Base-by-base conservation (phyloP, 2,797 vertebrate species). In the Margarornis squamiger region DNA sequence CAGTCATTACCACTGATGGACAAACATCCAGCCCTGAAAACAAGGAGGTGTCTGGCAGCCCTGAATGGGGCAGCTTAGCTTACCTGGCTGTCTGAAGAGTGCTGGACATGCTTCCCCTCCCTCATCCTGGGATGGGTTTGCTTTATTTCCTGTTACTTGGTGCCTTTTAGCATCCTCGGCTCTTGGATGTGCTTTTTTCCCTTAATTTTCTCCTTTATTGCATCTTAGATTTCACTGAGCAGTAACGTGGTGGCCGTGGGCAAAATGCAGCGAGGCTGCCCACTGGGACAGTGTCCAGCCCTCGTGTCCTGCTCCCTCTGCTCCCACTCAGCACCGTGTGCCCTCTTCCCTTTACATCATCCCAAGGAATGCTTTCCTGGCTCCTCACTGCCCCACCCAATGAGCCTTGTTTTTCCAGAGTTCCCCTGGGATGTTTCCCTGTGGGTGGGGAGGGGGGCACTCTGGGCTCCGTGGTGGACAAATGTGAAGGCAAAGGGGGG, bases 141-240 rank as follows among this genome's bases (percentile, higher is more conserved):
- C 20, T 70, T 76, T 46, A 0, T 43, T 24, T 3, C 51, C 26
- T 43, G 2, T 63, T 54, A 38, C 10, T 32, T 63, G 18, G 4
- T 63, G 57, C 20, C 48, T 84, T 78, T 76, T 24, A 62, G 66
- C 88, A 45, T 48, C 27, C 41, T 85, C 34, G 57, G 26, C 27
- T 71, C 72, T 65, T 51, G n/a, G 38, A 26, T 0, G 0, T 83
- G 72, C 16, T 51, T 81, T 57, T 52, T 29, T 4, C 0, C 0
- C 10, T 8, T 24, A 10, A 4, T 39, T 29, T 9, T 8, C 4
- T 14, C 14, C 9, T 15, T 0, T 2, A 14, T 79, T 41, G 9
- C 39, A 58, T 67, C 58, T 84, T 36, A 7, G 41, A 11, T 84
- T 58, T 81, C 61, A 61, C 30, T 86, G n/a, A 30, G 54, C 46